Percentiles rank a stretch among this genome's conserved stretches.
Conservation (phyloP, 1,140 invertebrate genomes). For the Monochamus saltuarius region DNA sequence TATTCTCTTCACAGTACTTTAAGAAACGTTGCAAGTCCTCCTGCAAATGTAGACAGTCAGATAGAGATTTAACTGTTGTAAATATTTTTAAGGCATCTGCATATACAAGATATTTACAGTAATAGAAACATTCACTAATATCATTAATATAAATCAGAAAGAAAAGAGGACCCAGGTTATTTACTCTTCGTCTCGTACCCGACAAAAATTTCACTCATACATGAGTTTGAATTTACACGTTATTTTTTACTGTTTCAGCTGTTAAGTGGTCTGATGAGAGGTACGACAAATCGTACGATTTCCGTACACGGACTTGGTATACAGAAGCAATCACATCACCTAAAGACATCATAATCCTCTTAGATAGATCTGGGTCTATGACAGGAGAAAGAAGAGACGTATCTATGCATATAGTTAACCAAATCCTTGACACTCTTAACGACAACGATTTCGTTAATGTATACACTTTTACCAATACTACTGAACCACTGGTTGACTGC, state of each 20-base stretch:
- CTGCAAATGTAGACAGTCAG: no score
- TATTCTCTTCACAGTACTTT: no score
- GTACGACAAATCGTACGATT: conserved; percentile 84
- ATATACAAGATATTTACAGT: no score
- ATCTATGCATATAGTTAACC: conserved; percentile 89
- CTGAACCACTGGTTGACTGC: conserved; percentile 78
- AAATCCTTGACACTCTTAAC: conserved; percentile 94
- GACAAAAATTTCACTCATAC: no score
- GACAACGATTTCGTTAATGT: conserved; percentile 99
- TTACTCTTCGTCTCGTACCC: no score
- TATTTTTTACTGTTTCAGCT: conserved; percentile 49
- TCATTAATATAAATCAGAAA: no score
- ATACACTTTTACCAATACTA: conserved; percentile 78
- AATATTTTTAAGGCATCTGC: no score
- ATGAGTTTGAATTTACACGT: no score
- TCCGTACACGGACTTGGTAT: conserved; percentile 88
- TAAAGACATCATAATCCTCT: conserved; percentile 93
- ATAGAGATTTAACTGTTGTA: no score
- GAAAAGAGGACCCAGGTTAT: no score
- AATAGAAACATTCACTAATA: no score
- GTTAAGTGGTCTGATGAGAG: conserved; percentile 69
- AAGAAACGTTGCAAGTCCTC: no score
- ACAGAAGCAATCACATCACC: conserved; percentile 95
- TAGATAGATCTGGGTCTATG: conserved; percentile 97
- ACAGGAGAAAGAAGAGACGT: conserved; percentile 90